Base-by-base conservation (phyloP, 2,888 invertebrate species). In the Euproctis similis region DNA sequence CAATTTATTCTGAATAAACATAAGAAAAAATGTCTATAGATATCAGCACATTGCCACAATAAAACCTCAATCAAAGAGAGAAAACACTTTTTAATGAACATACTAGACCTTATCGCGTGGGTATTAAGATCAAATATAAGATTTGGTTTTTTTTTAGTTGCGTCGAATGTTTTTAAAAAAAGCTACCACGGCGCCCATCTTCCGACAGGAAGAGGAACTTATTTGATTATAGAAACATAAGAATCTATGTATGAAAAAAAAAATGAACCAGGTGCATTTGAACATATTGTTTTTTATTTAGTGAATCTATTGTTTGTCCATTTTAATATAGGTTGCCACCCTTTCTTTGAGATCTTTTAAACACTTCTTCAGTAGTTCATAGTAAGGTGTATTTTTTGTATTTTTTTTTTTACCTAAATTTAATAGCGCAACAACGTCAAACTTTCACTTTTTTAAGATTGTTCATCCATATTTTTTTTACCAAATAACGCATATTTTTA, bases 181-280 rank as follows among this genome's bases (percentile, higher is more conserved):
- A 72, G 57, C 53, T n/a, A n/a, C n/a, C n/a, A 33, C 54, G 70
- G 77, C 80, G 76, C 77, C 80, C 65, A 61, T 70, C 74, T 81
- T 80, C 81, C 80, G 70, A 67, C 71, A 71, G 84, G 84, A 82
- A 81, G 68, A 74, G 71, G 75, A 78, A 78, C 80, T 70, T 77
- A 80, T 80, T 78, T 80, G 81, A 78, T 82, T 80, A 80, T 68
- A 75, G 70, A 78, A 76, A 80, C 74, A 75, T 76, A 64, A 60
- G 61, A 63, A 62, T 59, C 53, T 38, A 51, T 59, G 53, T 64
- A 21, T 20, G 4, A n/a, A 22, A 74, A 76, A 74, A 78, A 65
- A 46, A 27, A 48, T 44, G 54, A 65, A 73, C 82, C 82, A 84
- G 82, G 84, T 84, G 82, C 67, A 52, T 57, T 46, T 38, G 31